A percentile compares a stretch with the other conserved stretches of the same genome.
Evolutionary conservation across 2,888 invertebrate species (phyloP).

Genomic region (Caenorhabditis parvicauda): DNA sequence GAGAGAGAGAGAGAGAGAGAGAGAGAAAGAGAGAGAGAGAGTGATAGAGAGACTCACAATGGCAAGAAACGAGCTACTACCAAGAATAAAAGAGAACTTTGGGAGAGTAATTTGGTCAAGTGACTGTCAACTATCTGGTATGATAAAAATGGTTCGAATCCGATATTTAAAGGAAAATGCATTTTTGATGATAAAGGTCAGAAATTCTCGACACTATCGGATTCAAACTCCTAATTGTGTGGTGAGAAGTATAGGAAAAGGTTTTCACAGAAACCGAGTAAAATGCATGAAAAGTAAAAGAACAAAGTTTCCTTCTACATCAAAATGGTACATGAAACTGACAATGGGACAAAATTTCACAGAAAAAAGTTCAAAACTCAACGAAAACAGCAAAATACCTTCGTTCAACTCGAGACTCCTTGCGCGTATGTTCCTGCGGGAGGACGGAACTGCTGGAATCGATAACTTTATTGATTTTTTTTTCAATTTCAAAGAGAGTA

Average conservation of each 20-base stretch:
- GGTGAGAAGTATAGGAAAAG: no score
- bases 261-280: no score
- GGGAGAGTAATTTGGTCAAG: no score
- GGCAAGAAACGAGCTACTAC: conserved; percentile 1
- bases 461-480: no score
- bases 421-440: conserved; percentile 59
- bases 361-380: not conserved
- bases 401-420: conserved; percentile 40
- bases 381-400: not conserved
- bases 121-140: no score
- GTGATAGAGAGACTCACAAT: conserved; percentile 6
- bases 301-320: not conserved
- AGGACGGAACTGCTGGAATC: conserved; percentile 44
- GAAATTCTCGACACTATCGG: not conserved
- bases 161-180: no score
- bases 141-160: no score
- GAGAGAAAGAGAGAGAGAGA: not conserved
- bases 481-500: not conserved
- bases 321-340: not conserved
- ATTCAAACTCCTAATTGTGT: no score
- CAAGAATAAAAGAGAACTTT: not conserved
- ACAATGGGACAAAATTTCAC: not conserved
- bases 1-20: conserved; percentile 5
- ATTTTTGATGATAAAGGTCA: not conserved
- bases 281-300: not conserved